phyloP scores from a whole-genome alignment of 2,113 vertebrate genomes.

The Mohoua ochrocephala region DNA sequence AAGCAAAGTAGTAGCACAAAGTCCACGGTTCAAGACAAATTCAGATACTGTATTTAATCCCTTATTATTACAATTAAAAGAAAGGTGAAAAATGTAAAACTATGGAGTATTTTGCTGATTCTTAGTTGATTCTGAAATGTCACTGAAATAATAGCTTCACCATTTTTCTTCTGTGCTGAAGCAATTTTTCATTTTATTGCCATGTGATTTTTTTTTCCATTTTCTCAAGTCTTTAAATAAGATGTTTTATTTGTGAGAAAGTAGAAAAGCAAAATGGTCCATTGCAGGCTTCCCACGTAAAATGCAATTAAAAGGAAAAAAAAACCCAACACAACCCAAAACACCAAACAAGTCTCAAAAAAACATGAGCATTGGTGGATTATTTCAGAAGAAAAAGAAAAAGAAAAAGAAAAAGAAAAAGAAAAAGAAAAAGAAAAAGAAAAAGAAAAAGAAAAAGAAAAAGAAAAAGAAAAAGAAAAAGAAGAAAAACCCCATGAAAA shows the following conservation, averaged over 20 bases:
- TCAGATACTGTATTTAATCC: not conserved
- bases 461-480: too few relatives aligned
- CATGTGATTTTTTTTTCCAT: not conserved
- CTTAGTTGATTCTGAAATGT: not conserved
- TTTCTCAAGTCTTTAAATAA: not conserved
- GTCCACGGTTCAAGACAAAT: not conserved
- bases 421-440: not conserved
- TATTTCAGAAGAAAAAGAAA: not conserved
- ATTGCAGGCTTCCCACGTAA: not conserved
- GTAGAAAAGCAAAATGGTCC: not conserved
- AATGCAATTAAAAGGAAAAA: not conserved
- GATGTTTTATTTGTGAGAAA: not conserved
- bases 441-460: not conserved
- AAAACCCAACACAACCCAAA: fast-evolving
- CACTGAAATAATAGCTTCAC: not conserved
- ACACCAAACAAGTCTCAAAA: not conserved
- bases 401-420: too few relatives aligned
- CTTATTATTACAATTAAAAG: not conserved
- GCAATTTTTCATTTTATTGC: not conserved
- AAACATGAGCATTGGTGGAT: not conserved
- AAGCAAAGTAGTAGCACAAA: not conserved
- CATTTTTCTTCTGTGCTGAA: not conserved
- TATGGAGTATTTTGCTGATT: not conserved
- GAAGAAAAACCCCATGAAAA: not conserved
- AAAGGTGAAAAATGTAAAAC: not conserved